Conservation (phyloP, 2,113 vertebrate genomes). For the Phalacrocorax brasilianus region DNA sequence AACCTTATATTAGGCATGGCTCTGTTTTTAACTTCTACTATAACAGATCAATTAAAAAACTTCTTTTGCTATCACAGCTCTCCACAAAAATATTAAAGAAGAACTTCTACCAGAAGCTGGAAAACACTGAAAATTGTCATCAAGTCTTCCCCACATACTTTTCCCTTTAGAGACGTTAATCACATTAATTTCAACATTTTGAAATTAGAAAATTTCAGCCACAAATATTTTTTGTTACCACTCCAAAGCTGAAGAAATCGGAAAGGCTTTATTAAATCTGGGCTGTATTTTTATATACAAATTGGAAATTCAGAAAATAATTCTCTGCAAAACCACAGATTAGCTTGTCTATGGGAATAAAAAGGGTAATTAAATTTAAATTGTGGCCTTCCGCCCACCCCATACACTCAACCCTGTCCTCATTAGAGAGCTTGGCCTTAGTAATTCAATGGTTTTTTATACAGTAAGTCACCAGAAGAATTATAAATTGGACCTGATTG, state of each 20-base stretch:
- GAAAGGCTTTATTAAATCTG: background rate
- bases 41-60: background rate
- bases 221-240: background rate
- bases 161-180: background rate
- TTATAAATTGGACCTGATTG: background rate
- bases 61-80: background rate
- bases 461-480: background rate
- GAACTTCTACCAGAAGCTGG: background rate
- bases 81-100: background rate
- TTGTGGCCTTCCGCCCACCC: background rate
- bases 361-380: constrained; percentile 3
- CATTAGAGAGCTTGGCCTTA: background rate
- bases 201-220: background rate
- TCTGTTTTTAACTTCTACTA: background rate
- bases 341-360: background rate
- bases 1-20: background rate
- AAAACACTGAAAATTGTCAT: background rate
- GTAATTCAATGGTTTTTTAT: background rate
- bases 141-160: background rate
- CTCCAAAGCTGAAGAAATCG: background rate
- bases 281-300: background rate
- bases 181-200: background rate
- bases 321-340: background rate
- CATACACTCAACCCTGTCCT: background rate
- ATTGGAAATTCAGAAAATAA: background rate